Percentiles rank a stretch among this genome's conserved stretches.
Evolutionary conservation across 2,113 vertebrate genomes (phyloP).

Genomic region (Boulengeromyrus knoepffleri): DNA sequence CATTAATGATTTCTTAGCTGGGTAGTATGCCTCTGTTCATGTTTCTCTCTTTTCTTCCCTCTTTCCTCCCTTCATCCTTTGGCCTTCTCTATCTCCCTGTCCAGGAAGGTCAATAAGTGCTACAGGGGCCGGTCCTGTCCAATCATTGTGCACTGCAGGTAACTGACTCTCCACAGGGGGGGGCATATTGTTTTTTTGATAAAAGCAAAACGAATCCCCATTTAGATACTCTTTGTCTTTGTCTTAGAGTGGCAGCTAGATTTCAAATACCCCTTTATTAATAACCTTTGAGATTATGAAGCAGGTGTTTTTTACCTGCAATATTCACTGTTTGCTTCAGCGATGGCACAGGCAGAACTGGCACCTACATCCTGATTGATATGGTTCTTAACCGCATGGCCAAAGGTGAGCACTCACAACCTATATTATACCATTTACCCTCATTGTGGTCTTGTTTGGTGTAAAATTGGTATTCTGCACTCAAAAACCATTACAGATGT

Average conservation of each 20-base stretch:
- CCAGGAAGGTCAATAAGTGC: slow-evolving; percentile 98
- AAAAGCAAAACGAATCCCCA: neutral
- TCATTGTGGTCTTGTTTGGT: neutral
- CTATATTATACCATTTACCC: neutral
- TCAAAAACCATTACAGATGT: neutral
- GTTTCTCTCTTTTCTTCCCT: slow-evolving; percentile 19
- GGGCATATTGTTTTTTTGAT: neutral
- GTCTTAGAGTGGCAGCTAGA: too few species aligned
- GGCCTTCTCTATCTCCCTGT: slow-evolving; percentile 46
- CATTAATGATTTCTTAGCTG: neutral
- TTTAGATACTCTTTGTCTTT: neutral
- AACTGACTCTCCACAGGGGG: slow-evolving; percentile 31
- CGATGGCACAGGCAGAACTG: slow-evolving; percentile 81
- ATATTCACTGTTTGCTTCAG: slow-evolving; percentile 54
- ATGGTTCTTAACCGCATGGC: slow-evolving; percentile 99
- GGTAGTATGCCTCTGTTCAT: neutral
- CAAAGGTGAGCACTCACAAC: slow-evolving; percentile 69
- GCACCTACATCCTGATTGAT: slow-evolving; percentile 90
- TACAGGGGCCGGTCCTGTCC: slow-evolving; percentile 96
- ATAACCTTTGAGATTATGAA: neutral
- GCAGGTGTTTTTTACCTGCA: neutral
- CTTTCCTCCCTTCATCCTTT: slow-evolving; percentile 28
- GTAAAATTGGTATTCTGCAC: neutral
- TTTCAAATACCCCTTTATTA: neutral
- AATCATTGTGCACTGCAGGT: slow-evolving; percentile 98